phyloP scores from a whole-genome alignment of 2,797 vertebrate species.

The Syngnathus rostellatus region DNA sequence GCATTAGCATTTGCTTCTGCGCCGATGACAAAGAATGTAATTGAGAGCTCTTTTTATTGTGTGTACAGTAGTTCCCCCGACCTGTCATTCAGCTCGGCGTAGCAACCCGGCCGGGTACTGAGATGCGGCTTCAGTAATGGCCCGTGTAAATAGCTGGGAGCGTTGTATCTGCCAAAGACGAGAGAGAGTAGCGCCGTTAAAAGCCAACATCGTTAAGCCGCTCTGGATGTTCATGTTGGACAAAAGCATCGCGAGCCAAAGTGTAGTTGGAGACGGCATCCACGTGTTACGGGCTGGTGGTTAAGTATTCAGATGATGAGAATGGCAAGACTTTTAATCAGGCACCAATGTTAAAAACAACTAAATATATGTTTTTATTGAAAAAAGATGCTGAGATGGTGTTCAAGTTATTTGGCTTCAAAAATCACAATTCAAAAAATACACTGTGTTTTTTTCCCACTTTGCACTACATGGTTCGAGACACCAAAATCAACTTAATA shows the following conservation, averaged over 20 bases:
- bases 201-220: background rate
- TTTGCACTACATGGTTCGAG: no score
- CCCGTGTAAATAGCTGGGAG: conserved; percentile 20
- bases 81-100: conserved; percentile 45
- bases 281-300: no score
- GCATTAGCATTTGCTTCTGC: conserved; percentile 24
- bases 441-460: no score
- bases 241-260: background rate
- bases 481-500: no score
- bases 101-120: conserved; percentile 25
- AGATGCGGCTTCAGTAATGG: conserved; percentile 33
- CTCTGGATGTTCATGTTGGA: background rate
- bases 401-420: no score
- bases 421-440: no score
- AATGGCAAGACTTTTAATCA: background rate
- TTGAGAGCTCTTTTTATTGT: conserved; percentile 36
- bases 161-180: background rate
- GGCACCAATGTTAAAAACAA: background rate
- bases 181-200: background rate
- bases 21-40: conserved; percentile 26
- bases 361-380: background rate
- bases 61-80: conserved; percentile 28
- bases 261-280: background rate
- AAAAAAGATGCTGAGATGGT: background rate
- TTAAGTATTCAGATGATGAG: background rate